Evolutionary conservation across 2,888 invertebrate species (phyloP).

Genomic region (Rhorus exstirpatorius): DNA sequence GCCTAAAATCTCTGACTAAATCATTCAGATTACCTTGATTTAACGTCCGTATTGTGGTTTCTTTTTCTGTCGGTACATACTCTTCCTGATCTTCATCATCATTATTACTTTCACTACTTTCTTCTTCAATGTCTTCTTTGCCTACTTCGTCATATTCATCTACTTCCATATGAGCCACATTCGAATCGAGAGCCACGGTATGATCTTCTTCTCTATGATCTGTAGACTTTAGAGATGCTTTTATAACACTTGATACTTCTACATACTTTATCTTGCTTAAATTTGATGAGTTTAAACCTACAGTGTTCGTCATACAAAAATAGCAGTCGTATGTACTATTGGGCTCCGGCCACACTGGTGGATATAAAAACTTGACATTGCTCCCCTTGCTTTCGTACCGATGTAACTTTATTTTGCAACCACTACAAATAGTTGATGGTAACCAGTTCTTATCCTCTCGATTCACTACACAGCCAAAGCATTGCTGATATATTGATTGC

Average conservation of each 20-base stretch:
- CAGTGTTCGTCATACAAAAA: constrained; percentile 17
- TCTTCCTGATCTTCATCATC: too few relatives aligned
- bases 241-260: constrained; percentile 1
- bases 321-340: constrained; percentile 8
- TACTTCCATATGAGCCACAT: too few relatives aligned
- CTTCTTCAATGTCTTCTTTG: too few relatives aligned
- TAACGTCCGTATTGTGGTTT: too few relatives aligned
- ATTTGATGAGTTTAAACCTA: not conserved
- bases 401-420: too few relatives aligned
- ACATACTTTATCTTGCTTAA: not conserved
- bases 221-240: too few relatives aligned
- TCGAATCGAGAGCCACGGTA: too few relatives aligned
- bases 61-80: too few relatives aligned
- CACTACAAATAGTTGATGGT: not conserved
- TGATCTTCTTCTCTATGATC: too few relatives aligned
- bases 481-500: not conserved
- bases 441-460: not conserved
- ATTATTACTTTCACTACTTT: too few relatives aligned
- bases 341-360: not conserved
- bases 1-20: not conserved
- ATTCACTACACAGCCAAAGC: not conserved
- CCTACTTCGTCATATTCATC: too few relatives aligned
- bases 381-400: not conserved
- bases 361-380: not conserved
- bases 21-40: constrained; percentile 1